Percentiles rank a stretch among this genome's conserved stretches.
phyloP scores from a whole-genome alignment of 2,888 invertebrate genomes.

The Brachylomia viminalis region DNA sequence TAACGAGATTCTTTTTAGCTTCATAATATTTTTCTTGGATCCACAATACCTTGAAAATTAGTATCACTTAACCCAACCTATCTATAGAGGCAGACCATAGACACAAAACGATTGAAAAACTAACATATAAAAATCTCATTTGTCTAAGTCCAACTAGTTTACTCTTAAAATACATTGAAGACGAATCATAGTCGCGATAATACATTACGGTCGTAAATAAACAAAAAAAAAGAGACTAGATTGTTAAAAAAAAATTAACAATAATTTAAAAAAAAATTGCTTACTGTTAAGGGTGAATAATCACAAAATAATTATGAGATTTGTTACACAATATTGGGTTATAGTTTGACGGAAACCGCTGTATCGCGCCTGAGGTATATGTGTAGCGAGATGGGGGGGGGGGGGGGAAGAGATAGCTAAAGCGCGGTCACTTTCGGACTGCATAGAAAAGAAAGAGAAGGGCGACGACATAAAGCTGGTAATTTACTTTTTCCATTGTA shows the following conservation, averaged over 20 bases:
- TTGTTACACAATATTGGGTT: conserved; percentile 58
- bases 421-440: no score
- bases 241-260: conserved; percentile 82
- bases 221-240: conserved; percentile 87
- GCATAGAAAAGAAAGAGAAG: no score
- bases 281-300: conserved; percentile 69
- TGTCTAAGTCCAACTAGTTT: conserved; percentile 66
- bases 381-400: no score
- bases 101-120: conserved; percentile 50
- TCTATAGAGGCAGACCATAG: conserved; percentile 18
- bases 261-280: conserved; percentile 71
- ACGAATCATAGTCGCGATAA: conserved; percentile 76
- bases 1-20: conserved; percentile 46
- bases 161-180: conserved; percentile 68
- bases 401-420: no score
- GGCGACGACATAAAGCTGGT: no score
- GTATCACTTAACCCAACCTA: conserved; percentile 32
- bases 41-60: not conserved
- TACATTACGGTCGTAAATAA: conserved; percentile 82
- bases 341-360: conserved; percentile 11
- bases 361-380: not conserved
- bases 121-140: conserved; percentile 72
- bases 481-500: no score
- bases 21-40: conserved; percentile 5
- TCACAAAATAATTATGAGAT: conserved; percentile 71